These are phyloP conservation scores for Dorcus parallelipipedus DNA, from an alignment of 2,888 invertebrate genomes.

Conservation along the genomic window DNA sequence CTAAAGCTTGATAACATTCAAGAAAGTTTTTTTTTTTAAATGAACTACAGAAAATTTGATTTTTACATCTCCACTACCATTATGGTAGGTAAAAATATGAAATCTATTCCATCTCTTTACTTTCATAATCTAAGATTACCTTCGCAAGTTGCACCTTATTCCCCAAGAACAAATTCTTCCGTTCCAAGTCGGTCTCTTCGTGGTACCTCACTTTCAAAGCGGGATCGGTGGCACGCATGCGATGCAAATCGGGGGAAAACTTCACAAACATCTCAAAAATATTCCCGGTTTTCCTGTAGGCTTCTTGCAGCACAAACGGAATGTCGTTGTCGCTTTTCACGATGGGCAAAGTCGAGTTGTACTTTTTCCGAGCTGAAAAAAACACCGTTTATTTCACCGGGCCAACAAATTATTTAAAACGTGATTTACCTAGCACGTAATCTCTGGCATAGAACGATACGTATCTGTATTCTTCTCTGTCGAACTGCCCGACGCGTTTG, in stretches of 20 bases:
- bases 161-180: conserved; percentile 53
- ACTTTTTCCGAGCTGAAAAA: conserved; percentile 60
- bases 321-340: conserved; percentile 65
- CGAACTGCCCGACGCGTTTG: conserved; percentile 77
- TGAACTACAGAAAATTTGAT: not conserved
- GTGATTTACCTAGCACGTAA: conserved; percentile 60
- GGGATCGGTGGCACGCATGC: conserved; percentile 78
- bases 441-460: conserved; percentile 82
- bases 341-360: conserved; percentile 58
- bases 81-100: no score
- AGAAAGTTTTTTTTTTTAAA: no score
- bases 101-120: not conserved
- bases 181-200: conserved; percentile 34
- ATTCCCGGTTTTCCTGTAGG: conserved; percentile 49
- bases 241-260: conserved; percentile 61
- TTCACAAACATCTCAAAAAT: conserved; percentile 70
- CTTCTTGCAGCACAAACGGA: conserved; percentile 49
- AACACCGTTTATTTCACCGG: not conserved
- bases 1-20: no score
- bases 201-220: conserved; percentile 60
- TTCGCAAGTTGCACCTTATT: conserved; percentile 58
- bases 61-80: not conserved
- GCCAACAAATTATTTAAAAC: no score
- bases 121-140: conserved; percentile 48
- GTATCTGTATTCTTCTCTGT: conserved; percentile 67